A percentile compares a stretch with the other conserved stretches of the same genome.
These are phyloP conservation scores for Catharus bicknelli DNA, from an alignment of 2,113 vertebrate genomes.

Conservation along the genomic window DNA sequence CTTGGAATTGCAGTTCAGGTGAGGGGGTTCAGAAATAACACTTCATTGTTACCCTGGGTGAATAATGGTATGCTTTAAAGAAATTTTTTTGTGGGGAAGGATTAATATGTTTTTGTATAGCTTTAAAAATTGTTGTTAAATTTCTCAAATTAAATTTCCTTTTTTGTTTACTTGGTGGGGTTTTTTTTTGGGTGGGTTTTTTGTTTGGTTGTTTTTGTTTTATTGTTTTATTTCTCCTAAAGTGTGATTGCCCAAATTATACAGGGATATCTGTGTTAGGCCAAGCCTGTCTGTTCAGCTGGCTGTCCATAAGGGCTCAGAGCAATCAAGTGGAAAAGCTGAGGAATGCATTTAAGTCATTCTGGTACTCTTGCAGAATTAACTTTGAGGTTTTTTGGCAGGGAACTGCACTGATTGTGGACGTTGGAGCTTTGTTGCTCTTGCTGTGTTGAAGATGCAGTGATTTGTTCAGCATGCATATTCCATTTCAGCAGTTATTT, in stretches of 20 bases:
- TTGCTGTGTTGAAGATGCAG: background rate
- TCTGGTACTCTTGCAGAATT: background rate
- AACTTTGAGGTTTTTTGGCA: background rate
- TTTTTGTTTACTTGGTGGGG: too few relatives aligned
- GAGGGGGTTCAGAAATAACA: background rate
- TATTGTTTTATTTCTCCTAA: background rate
- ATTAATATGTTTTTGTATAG: background rate
- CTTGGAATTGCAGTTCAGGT: background rate
- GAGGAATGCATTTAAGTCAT: background rate
- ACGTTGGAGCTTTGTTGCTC: background rate
- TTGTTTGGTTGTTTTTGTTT: too few relatives aligned
- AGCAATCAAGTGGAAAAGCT: background rate
- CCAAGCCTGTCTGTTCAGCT: background rate
- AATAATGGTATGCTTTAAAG: background rate
- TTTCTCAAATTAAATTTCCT: background rate
- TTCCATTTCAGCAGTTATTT: constrained; percentile 13
- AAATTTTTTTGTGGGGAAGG: fast-evolving
- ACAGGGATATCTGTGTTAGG: background rate
- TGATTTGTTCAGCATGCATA: constrained; percentile 28
- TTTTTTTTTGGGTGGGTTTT: too few relatives aligned
- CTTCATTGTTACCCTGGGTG: background rate
- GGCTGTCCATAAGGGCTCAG: background rate
- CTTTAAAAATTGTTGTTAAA: background rate
- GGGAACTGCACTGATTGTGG: background rate
- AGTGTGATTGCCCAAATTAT: background rate